Evolutionary conservation across 2,113 vertebrate species (phyloP), one percentile per base, ranked within the genome.

Genomic region (Anseranas semipalmata): DNA sequence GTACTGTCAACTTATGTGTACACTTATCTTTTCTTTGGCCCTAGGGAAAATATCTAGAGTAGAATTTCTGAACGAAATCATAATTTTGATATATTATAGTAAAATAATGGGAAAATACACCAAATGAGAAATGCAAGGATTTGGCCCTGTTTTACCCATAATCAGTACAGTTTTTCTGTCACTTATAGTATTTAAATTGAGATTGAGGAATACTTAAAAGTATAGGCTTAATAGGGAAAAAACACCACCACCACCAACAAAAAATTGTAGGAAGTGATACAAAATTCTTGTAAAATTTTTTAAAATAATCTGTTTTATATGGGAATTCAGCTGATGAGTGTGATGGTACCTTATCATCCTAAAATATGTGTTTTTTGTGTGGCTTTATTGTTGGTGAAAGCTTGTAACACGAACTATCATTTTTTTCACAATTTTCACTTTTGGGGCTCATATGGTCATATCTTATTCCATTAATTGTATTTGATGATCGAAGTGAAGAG

Each of bases 221-320:
- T 18, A 15, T 58, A 75, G 10, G 8, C 7, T 53, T 46, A 25
- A 24, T 1, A 21, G n/a, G 22, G 15, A 58, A 70, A 53, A 43
- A 56, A 12, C n/a, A n/a, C n/a, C n/a, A n/a, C n/a, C n/a, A n/a
- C n/a, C n/a, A 1, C 0, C 1, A 32, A 30, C 7, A 3, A 32
- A 33, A 15, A 25, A 48, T 53, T 80, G n/a, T 45, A 32, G 14
- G 17, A 17, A 15, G 12, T 1, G 3, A 9, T 63, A 11, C 2
- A 60, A 22, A 90, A 52, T 32, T 33, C 18, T 2, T 85, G 9
- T 7, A 1, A 37, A 37, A 1, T 25, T 10, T 67, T 73, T 4
- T 35, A 53, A 55, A 39, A 50, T 18, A 48, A 52, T 17, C n/a
- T 62, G 0, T 32, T 4, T 37, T 55, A 4, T 5, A 4, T 20